Percentiles rank a stretch among this genome's conserved stretches.
Evolutionary conservation across 2,888 invertebrate species (phyloP).

Genomic region (Epicampocera succincta): DNA sequence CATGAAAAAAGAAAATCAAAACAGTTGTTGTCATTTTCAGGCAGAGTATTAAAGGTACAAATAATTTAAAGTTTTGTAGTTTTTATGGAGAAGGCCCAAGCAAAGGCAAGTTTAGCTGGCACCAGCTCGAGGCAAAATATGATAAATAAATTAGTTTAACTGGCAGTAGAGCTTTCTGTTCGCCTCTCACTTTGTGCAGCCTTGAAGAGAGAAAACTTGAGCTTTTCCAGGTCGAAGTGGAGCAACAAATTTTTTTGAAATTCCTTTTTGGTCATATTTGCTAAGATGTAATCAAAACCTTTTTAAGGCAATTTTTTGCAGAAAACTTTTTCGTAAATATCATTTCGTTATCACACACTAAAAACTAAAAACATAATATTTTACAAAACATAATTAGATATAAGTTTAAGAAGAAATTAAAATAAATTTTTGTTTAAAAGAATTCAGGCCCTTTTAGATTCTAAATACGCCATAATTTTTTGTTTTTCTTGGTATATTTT

Average conservation of each 20-base stretch:
- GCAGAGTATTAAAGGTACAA: constrained; percentile 38
- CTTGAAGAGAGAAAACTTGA: constrained; percentile 18
- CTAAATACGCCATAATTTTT: constrained; percentile 59
- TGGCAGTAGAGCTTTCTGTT: constrained; percentile 39
- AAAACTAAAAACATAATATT: constrained; percentile 64
- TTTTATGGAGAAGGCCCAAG: constrained; percentile 28
- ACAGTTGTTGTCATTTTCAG: constrained; percentile 35
- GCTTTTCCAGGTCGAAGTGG: not conserved
- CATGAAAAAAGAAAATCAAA: constrained; percentile 49
- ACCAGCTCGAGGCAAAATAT: not conserved
- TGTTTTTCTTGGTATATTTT: constrained; percentile 57
- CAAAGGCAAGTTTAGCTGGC: constrained; percentile 54
- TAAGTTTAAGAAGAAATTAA: constrained; percentile 64
- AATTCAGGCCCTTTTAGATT: constrained; percentile 64
- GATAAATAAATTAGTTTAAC: constrained; percentile 4
- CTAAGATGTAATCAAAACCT: constrained; percentile 22
- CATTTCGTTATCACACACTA: constrained; percentile 67
- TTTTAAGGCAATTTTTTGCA: constrained; percentile 36
- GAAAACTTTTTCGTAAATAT: constrained; percentile 47
- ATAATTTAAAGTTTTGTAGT: not conserved
- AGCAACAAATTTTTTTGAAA: constrained; percentile 59
- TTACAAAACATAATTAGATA: constrained; percentile 66
- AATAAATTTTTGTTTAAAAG: constrained; percentile 59
- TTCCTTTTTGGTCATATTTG: constrained; percentile 33
- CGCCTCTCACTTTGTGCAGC: constrained; percentile 4